Percentiles rank a stretch among this genome's conserved stretches.
phyloP scores from a whole-genome alignment of 2,888 invertebrate genomes.

The Aphidius colemani region DNA sequence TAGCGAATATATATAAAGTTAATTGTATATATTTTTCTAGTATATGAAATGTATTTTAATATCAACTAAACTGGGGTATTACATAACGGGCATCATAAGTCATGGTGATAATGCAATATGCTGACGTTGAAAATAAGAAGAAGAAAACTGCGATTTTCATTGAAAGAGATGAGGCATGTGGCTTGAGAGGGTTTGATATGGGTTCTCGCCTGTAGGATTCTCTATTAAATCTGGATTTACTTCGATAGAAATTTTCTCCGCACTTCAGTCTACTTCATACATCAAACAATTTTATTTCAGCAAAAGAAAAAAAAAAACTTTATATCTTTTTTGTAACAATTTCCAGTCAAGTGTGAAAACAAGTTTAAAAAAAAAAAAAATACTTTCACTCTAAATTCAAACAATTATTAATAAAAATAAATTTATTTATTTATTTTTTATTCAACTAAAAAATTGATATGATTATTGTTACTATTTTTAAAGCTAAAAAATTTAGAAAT shows the following conservation, averaged over 20 bases:
- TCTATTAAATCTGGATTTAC: slow-evolving; percentile 51
- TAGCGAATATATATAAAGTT: too few relatives aligned
- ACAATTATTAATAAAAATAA: too few relatives aligned
- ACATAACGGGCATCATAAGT: slow-evolving; percentile 51
- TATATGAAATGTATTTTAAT: too few relatives aligned
- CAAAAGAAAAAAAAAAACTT: neutral
- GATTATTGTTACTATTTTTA: too few relatives aligned
- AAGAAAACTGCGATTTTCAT: neutral
- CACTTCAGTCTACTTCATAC: slow-evolving; percentile 14
- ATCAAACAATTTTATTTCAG: slow-evolving; percentile 18
- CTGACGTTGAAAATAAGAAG: slow-evolving; percentile 40
- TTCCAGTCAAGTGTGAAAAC: too few relatives aligned
- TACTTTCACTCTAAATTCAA: too few relatives aligned
- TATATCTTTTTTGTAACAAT: too few relatives aligned
- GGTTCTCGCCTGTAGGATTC: slow-evolving; percentile 29
- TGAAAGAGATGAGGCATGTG: slow-evolving; percentile 3
- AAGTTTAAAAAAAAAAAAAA: too few relatives aligned
- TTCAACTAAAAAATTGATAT: too few relatives aligned
- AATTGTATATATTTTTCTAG: too few relatives aligned
- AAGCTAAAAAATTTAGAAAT: too few relatives aligned
- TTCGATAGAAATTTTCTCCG: slow-evolving; percentile 28
- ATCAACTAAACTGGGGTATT: slow-evolving; percentile 39
- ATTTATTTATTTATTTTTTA: too few relatives aligned
- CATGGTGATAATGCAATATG: slow-evolving; percentile 53
- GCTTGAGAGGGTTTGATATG: slow-evolving; percentile 32